phyloP scores from a whole-genome alignment of 2,888 invertebrate species.

The Drosophila prostipennis region DNA sequence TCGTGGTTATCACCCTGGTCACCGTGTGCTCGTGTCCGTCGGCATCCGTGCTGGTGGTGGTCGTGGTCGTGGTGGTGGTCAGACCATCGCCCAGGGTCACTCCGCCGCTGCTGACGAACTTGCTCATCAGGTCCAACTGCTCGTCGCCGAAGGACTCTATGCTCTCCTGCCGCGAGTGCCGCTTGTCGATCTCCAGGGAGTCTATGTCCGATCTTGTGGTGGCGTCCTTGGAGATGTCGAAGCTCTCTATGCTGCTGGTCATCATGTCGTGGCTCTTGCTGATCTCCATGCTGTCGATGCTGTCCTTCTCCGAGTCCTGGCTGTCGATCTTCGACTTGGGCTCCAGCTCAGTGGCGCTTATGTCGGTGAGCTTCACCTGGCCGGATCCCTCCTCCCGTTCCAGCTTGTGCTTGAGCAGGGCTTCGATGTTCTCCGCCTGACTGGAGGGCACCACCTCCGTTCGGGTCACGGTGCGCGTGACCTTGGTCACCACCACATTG shows the following conservation, averaged over 20 bases:
- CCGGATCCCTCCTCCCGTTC: conserved; percentile 79
- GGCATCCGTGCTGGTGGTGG: conserved; percentile 79
- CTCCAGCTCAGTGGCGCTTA: conserved; percentile 88
- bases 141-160: conserved; percentile 83
- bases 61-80: conserved; percentile 78
- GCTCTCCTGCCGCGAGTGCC: conserved; percentile 81
- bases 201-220: conserved; percentile 82
- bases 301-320: conserved; percentile 86
- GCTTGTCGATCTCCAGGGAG: conserved; percentile 82
- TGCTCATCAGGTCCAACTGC: conserved; percentile 72
- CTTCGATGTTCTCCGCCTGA: conserved; percentile 75
- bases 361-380: conserved; percentile 87
- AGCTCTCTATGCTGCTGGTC: conserved; percentile 86
- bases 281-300: conserved; percentile 89
- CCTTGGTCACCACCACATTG: conserved; percentile 69
- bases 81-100: conserved; percentile 70
- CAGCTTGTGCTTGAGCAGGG: conserved; percentile 83
- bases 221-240: conserved; percentile 84
- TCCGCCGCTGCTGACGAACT: conserved; percentile 64
- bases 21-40: conserved; percentile 78
- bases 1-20: conserved; percentile 69
- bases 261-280: conserved; percentile 86
- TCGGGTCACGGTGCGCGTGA: conserved; percentile 77
- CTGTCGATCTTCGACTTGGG: conserved; percentile 73
- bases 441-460: conserved; percentile 67